These are phyloP conservation scores for Hydraecia micacea DNA, from an alignment of 2,888 invertebrate genomes.

Conservation along the genomic window DNA sequence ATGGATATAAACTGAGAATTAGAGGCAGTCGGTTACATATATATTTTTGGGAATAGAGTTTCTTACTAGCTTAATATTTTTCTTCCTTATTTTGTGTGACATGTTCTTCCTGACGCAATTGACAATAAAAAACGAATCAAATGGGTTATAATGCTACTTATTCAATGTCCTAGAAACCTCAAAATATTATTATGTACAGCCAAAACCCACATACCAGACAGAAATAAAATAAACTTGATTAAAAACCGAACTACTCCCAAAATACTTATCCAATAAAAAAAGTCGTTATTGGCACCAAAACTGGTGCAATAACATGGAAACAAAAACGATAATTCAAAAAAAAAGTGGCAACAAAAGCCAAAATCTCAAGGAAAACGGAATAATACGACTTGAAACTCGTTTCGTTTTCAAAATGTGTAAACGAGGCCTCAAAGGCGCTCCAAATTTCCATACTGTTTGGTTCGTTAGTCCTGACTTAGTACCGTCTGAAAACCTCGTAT, in stretches of 20 bases:
- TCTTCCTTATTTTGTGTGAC: background rate
- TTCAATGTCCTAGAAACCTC: constrained; percentile 5
- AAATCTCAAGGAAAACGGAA: constrained; percentile 60
- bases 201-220: background rate
- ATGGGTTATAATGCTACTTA: background rate
- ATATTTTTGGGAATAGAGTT: background rate
- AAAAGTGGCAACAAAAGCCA: constrained; percentile 38
- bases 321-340: constrained; percentile 42
- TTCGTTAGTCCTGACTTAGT: constrained; percentile 69
- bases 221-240: constrained; percentile 33
- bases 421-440: constrained; percentile 58
- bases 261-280: constrained; percentile 44
- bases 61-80: background rate
- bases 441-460: constrained; percentile 69
- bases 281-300: constrained; percentile 43
- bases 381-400: constrained; percentile 49
- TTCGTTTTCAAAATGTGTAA: constrained; percentile 60
- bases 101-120: background rate
- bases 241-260: constrained; percentile 25
- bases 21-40: background rate
- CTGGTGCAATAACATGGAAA: constrained; percentile 37
- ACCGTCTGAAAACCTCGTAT: constrained; percentile 54
- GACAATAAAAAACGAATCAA: background rate
- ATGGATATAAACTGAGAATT: constrained; percentile 21
- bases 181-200: constrained; percentile 4